A percentile compares a stretch with the other conserved stretches of the same genome.
phyloP scores from a whole-genome alignment of 2,797 vertebrate species.

The Cottoperca gobio region DNA sequence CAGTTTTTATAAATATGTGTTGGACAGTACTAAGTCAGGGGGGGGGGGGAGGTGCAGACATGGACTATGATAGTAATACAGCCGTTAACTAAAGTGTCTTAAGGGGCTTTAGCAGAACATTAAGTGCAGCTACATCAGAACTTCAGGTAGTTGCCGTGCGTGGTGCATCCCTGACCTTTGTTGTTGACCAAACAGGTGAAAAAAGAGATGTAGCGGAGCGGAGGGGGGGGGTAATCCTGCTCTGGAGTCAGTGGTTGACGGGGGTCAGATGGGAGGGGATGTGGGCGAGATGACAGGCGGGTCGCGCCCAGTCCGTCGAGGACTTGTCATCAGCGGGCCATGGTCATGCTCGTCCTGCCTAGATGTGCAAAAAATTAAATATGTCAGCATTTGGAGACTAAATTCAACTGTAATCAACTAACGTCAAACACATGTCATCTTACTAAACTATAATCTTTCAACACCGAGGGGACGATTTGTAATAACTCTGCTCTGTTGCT shows the following conservation, averaged over 20 bases:
- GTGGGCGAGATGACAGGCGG: constrained; percentile 85
- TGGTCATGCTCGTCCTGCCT: constrained; percentile 85
- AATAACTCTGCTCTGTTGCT: too few relatives aligned
- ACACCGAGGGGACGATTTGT: too few relatives aligned
- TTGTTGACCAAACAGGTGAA: constrained; percentile 97
- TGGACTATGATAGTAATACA: background rate
- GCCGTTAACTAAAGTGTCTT: background rate
- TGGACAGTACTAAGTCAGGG: too few relatives aligned
- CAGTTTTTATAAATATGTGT: too few relatives aligned
- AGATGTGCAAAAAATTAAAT: background rate
- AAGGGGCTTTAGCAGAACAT: background rate
- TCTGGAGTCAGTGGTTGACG: constrained; percentile 97
- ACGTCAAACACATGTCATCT: too few relatives aligned
- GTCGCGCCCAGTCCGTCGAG: constrained; percentile 88
- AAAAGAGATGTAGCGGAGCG: constrained; percentile 99
- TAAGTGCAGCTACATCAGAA: background rate
- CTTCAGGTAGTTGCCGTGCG: background rate
- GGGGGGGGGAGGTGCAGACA: too few relatives aligned
- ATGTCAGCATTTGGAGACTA: background rate
- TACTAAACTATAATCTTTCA: too few relatives aligned
- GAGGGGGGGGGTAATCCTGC: constrained; percentile 96
- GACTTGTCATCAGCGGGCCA: constrained; percentile 95
- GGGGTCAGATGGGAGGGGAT: constrained; percentile 97
- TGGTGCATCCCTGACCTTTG: constrained; percentile 86
- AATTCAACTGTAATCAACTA: background rate